Evolutionary conservation across 2,888 invertebrate species (phyloP).

Genomic region (Mesorhabditis belari): DNA sequence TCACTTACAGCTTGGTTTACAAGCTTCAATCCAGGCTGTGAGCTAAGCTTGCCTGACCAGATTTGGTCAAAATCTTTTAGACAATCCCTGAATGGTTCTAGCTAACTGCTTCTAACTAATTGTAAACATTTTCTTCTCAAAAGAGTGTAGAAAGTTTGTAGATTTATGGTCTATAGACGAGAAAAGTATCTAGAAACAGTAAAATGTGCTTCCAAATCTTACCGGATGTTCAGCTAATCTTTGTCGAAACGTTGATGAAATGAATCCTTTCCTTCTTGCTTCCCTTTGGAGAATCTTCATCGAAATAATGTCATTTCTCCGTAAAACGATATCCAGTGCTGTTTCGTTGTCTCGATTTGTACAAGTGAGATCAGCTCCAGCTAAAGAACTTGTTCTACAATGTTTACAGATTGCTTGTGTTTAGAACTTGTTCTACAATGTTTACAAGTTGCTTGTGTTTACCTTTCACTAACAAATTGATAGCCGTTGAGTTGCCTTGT

Average conservation of each 20-base stretch:
- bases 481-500: constrained; percentile 81
- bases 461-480: constrained; percentile 74
- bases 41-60: too few species aligned
- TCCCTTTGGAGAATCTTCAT: constrained; percentile 71
- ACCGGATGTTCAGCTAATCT: constrained; percentile 32
- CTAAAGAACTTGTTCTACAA: constrained; percentile 6
- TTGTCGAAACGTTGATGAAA: constrained; percentile 25
- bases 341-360: constrained; percentile 66
- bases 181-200: too few species aligned
- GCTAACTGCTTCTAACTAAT: constrained; percentile 1
- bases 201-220: constrained; percentile 3
- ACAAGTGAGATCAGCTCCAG: constrained; percentile 7
- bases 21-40: too few species aligned
- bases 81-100: constrained; percentile 3
- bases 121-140: constrained; percentile 2
- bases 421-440: constrained; percentile 11
- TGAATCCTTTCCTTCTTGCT: constrained; percentile 48
- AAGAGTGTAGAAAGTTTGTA: background rate
- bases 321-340: constrained; percentile 72
- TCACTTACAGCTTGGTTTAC: too few species aligned
- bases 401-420: too few species aligned
- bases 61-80: too few species aligned
- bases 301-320: constrained; percentile 61
- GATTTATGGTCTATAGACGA: background rate
- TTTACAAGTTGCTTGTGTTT: too few species aligned